These are phyloP conservation scores for Strigamia crassipes DNA, from an alignment of 2,888 invertebrate species.

Conservation along the genomic window DNA sequence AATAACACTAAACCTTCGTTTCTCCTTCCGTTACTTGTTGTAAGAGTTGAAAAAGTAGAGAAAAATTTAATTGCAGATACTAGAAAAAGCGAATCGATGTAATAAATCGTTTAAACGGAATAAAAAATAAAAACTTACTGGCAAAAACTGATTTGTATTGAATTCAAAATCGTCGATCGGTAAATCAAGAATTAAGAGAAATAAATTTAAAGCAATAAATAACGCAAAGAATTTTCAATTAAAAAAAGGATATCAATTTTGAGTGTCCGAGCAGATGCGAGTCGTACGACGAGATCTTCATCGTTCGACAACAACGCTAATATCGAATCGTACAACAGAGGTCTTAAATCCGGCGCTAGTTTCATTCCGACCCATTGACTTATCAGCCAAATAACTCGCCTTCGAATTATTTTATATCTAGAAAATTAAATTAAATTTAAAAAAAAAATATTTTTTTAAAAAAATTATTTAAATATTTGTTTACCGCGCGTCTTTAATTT, in stretches of 20 bases:
- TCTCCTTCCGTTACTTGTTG: constrained; percentile 89
- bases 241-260: constrained; percentile 66
- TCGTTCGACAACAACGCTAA: constrained; percentile 72
- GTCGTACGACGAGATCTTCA: constrained; percentile 88
- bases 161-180: constrained; percentile 92
- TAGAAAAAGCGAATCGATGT: constrained; percentile 52
- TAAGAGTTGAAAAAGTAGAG: constrained; percentile 78
- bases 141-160: constrained; percentile 80
- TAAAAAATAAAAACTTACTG: constrained; percentile 59
- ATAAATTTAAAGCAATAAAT: constrained; percentile 39
- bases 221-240: constrained; percentile 18
- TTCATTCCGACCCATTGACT: constrained; percentile 75
- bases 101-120: not conserved
- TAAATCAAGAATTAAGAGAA: constrained; percentile 51
- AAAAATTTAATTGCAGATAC: constrained; percentile 77
- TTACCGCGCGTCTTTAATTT: constrained; percentile 73
- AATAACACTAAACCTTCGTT: constrained; percentile 69
- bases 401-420: constrained; percentile 78
- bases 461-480: constrained; percentile 45
- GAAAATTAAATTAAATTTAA: not conserved
- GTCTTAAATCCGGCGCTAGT: constrained; percentile 76
- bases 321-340: constrained; percentile 72
- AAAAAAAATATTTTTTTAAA: no score
- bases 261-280: constrained; percentile 83
- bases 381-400: constrained; percentile 82